A percentile compares a stretch with the other conserved stretches of the same genome.
These are phyloP conservation scores for Abrostola triplasia DNA, from an alignment of 2,888 invertebrate species.

Conservation along the genomic window DNA sequence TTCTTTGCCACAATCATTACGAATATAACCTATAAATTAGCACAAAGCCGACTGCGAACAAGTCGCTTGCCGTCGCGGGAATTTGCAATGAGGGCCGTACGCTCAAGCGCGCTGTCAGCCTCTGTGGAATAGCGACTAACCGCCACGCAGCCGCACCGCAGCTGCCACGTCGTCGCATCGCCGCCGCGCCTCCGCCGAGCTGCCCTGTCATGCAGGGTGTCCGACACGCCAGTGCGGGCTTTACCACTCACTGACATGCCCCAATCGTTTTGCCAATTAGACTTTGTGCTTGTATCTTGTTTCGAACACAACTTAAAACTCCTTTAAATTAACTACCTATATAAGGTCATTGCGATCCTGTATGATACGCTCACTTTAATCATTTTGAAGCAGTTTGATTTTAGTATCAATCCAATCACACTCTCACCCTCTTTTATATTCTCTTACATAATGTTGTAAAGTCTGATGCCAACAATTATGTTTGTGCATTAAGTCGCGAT, in stretches of 20 bases:
- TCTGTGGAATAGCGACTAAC: conserved; percentile 64
- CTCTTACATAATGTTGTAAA: conserved; percentile 22
- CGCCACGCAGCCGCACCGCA: conserved; percentile 8
- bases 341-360: no score
- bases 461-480: conserved; percentile 11
- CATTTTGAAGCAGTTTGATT: conserved; percentile 10
- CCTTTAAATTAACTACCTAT: conserved; percentile 4
- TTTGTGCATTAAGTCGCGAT: conserved; percentile 4
- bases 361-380: background rate
- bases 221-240: background rate
- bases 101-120: conserved; percentile 47
- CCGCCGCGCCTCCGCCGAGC: background rate
- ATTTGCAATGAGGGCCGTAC: conserved; percentile 76
- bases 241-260: conserved; percentile 11
- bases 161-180: background rate
- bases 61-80: conserved; percentile 70
- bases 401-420: conserved; percentile 8
- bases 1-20: conserved; percentile 85
- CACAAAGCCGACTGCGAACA: conserved; percentile 75
- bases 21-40: conserved; percentile 87
- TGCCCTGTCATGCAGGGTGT: background rate
- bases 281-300: conserved; percentile 58
- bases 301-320: conserved; percentile 2
- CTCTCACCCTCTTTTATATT: background rate
- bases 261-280: conserved; percentile 62